Conservation (phyloP, 2,113 vertebrate species). For the Podiceps cristatus region DNA sequence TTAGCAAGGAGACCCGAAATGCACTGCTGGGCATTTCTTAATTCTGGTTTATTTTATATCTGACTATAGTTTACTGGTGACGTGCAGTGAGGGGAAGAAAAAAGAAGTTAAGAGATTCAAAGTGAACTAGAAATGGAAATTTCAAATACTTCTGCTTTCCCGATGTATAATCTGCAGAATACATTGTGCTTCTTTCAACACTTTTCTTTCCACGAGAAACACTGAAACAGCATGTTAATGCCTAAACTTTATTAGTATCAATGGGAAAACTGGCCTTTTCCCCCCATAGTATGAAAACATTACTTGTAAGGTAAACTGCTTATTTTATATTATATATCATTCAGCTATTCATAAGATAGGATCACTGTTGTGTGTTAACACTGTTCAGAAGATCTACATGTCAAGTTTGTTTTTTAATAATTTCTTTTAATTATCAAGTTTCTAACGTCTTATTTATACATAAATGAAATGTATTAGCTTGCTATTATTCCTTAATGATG, state of each 20-base stretch:
- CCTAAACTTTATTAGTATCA: slow-evolving; percentile 70
- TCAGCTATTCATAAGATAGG: slow-evolving; percentile 79
- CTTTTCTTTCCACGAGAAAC: slow-evolving; percentile 74
- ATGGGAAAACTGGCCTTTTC: slow-evolving; percentile 69
- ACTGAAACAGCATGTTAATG: slow-evolving; percentile 83
- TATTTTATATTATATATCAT: slow-evolving; percentile 77
- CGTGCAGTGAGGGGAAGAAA: slow-evolving; percentile 13
- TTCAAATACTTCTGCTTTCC: slow-evolving; percentile 73
- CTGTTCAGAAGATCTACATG: slow-evolving; percentile 73
- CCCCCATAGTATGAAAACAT: slow-evolving; percentile 61
- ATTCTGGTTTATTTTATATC: slow-evolving; percentile 33
- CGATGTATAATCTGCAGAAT: slow-evolving; percentile 68
- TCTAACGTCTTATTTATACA: slow-evolving; percentile 78
- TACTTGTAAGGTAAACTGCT: slow-evolving; percentile 78
- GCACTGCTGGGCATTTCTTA: slow-evolving; percentile 48
- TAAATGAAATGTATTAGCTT: slow-evolving; percentile 64
- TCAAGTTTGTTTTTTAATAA: slow-evolving; percentile 70
- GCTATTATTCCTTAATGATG: slow-evolving; percentile 67
- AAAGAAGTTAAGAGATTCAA: slow-evolving; percentile 34
- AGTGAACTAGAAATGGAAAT: slow-evolving; percentile 66
- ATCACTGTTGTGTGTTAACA: slow-evolving; percentile 79
- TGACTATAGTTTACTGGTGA: slow-evolving; percentile 52
- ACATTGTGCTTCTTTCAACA: slow-evolving; percentile 73
- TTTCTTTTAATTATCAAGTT: slow-evolving; percentile 65
- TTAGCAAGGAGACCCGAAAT: slow-evolving; percentile 11